These are phyloP conservation scores for Leptinotarsa peninsularis DNA, from an alignment of 2,888 invertebrate species.

Conservation along the genomic window DNA sequence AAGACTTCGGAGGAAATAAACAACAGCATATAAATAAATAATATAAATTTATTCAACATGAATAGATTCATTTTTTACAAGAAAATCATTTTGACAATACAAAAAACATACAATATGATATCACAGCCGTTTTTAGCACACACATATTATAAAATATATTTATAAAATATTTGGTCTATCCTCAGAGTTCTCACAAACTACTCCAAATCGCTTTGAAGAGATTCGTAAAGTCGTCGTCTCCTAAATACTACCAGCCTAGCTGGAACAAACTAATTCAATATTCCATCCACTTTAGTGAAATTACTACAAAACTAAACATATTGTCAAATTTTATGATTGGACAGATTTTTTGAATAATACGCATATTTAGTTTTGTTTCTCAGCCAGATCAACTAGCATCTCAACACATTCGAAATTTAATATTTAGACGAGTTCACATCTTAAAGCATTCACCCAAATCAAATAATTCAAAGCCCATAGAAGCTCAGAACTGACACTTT, in stretches of 20 bases:
- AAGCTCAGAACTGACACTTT: too few species aligned
- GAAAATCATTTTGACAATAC: conserved; percentile 44
- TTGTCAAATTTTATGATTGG: not conserved
- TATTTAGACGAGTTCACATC: not conserved
- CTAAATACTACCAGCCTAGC: not conserved
- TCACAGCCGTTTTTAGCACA: conserved; percentile 64
- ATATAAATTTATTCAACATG: conserved; percentile 52
- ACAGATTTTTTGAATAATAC: not conserved
- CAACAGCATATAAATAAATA: conserved; percentile 33
- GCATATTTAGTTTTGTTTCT: not conserved
- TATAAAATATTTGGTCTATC: conserved; percentile 48
- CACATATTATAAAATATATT: conserved; percentile 44
- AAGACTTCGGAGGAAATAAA: not conserved
- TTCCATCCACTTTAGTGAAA: too few species aligned
- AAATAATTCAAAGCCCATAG: too few species aligned
- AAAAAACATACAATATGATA: conserved; percentile 53
- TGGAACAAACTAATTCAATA: not conserved
- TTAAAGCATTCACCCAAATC: not conserved
- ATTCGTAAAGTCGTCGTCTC: conserved; percentile 21
- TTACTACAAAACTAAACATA: not conserved
- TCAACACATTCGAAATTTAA: not conserved
- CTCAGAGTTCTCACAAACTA: conserved; percentile 19
- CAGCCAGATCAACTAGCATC: not conserved
- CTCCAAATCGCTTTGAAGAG: conserved; percentile 19
- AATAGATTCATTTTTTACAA: conserved; percentile 48